Base-by-base conservation (phyloP, 1,140 invertebrate genomes). In the Diorhabda sublineata region DNA sequence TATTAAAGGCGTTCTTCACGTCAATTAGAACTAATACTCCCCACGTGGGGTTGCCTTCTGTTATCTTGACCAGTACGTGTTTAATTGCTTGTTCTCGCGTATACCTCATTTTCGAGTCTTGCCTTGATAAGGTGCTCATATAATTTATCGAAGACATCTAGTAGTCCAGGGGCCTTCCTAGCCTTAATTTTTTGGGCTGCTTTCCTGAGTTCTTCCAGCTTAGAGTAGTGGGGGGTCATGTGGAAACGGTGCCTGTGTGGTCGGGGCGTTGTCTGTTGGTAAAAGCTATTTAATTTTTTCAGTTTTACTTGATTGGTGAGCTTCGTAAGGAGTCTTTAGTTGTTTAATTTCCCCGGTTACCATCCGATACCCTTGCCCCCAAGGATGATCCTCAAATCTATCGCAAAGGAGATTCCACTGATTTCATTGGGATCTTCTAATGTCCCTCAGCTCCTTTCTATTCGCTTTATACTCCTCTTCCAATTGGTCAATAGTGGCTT, bases 281-380 rank as follows among this genome's bases (percentile, higher is more conserved):
- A 43, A 6, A 42, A 44, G n/a, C 45, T 62, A 41, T 26, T 5
- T 8, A 3, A 62, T 41, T n/a, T n/a, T 44, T 7, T 43, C n/a
- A 7, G 8, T 43, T 43, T 62, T 8, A 7, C 11, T 8, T 8
- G 6, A 5, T 43, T 41, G 61, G 2, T 61, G n/a, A 9, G 45
- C 45, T 3, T 44, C 61, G 45, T 44, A 62, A 11, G 61, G n/a
- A 3, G 8, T 7, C 8, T 41, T 61, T 61, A 11, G 7, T 42
- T 8, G 2, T 7, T 61, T 61, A n/a, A 61, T 8, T 61, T 11
- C 7, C 42, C 42, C 42, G 7, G 61, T 45, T 8, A 45, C 61
- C n/a, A 45, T 42, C 61, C 45, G 6, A 43, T 62, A 62, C 8
- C 61, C 61, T 43, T 44, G 61, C 8, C 61, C 61, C 42, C 42